phyloP scores from a whole-genome alignment of 2,797 vertebrate species.

The Cossypha polioptera region DNA sequence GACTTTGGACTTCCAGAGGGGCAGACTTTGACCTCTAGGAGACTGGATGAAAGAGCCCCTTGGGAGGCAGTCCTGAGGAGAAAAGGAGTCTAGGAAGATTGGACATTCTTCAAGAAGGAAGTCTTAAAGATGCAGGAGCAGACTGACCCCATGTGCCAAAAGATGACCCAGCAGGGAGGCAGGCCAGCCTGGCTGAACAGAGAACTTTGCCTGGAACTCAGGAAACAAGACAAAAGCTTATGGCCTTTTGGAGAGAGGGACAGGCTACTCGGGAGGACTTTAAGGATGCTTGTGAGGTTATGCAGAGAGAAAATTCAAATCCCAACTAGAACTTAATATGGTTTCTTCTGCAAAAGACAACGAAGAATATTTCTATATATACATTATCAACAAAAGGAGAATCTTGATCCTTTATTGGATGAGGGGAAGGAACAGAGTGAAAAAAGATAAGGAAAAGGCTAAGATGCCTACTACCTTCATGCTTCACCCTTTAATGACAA shows the following conservation, averaged over 20 bases:
- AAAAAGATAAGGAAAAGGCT: neutral
- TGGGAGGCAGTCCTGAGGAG: neutral
- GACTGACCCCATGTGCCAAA: neutral
- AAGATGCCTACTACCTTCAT: neutral
- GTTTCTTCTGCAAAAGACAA: neutral
- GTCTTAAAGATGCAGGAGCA: neutral
- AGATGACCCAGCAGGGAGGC: neutral
- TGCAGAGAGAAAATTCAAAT: neutral
- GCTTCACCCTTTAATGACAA: neutral
- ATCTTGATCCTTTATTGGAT: neutral
- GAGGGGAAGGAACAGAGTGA: neutral
- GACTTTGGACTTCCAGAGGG: neutral
- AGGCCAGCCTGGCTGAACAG: neutral
- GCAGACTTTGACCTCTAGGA: neutral
- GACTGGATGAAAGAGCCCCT: neutral
- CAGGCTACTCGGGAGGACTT: neutral
- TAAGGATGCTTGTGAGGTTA: neutral
- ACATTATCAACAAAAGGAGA: neutral
- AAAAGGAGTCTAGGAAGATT: neutral
- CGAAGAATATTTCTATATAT: neutral
- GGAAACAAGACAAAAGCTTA: neutral
- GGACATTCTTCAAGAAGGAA: neutral
- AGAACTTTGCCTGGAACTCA: neutral
- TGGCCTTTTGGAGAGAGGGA: neutral
- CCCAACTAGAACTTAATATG: neutral